phyloP scores from a whole-genome alignment of 1,140 invertebrate species.

The Drosophila leontia region DNA sequence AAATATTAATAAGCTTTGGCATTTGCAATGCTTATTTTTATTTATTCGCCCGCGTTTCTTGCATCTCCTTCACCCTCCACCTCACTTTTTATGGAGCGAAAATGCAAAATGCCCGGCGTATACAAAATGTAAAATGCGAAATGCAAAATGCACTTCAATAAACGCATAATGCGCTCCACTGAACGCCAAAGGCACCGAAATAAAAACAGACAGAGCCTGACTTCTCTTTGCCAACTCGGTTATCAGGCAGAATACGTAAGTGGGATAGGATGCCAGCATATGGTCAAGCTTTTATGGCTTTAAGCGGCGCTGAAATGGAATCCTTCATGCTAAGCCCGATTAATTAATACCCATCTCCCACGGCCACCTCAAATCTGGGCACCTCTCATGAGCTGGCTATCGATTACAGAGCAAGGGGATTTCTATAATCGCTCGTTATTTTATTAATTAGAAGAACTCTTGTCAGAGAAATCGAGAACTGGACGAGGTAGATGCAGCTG shows the following conservation, averaged over 20 bases:
- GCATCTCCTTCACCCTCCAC: constrained; percentile 1
- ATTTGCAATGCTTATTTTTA: constrained; percentile 80
- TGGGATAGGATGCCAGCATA: constrained; percentile 34
- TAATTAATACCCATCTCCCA: constrained; percentile 30
- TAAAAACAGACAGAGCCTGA: constrained; percentile 21
- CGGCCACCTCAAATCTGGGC: constrained; percentile 3
- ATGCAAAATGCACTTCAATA: constrained; percentile 71
- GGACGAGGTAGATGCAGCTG: constrained; percentile 44
- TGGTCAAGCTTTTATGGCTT: constrained; percentile 41
- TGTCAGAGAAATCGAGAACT: background rate
- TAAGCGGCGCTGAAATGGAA: constrained; percentile 20
- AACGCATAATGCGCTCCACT: constrained; percentile 75
- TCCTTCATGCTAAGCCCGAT: constrained; percentile 24
- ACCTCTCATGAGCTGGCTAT: constrained; percentile 34
- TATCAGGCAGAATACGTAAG: constrained; percentile 10
- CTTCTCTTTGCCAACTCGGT: constrained; percentile 29
- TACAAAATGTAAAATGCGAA: constrained; percentile 53
- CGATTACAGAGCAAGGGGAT: constrained; percentile 54
- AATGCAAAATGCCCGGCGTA: constrained; percentile 51
- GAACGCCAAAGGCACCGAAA: constrained; percentile 66
- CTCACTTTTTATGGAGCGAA: constrained; percentile 43
- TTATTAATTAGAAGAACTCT: constrained; percentile 65
- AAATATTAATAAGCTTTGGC: constrained; percentile 82
- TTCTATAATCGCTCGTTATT: constrained; percentile 53
- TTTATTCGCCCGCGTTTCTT: constrained; percentile 40